Base-by-base conservation (phyloP, 2,113 vertebrate genomes). In the Sturnira hondurensis region DNA sequence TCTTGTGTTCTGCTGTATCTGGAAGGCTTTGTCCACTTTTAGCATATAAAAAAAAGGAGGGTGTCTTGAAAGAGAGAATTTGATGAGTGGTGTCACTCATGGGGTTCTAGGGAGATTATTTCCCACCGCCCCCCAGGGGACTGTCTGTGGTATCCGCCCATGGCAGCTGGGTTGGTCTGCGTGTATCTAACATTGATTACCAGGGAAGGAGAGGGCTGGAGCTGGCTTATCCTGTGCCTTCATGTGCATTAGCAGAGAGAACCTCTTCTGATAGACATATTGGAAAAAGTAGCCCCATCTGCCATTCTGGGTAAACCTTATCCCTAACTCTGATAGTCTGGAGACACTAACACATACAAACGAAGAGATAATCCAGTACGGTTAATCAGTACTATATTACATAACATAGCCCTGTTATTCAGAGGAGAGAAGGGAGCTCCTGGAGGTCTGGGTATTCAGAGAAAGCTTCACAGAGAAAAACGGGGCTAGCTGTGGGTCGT, bases 1-100 rank as follows among this genome's bases (percentile, higher is more conserved):
- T 38, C 47, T 91, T 95, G 91, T 80, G 45, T 93, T 96, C 93
- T 65, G 26, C 24, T 85, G 81, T 43, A 74, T 82, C 81, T 86
- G 43, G 31, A 93, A 93, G 76, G 67, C 24, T 43, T 36, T 80
- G 68, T 85, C 61, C 43, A 43, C 88, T 96, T 82, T 61, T 41
- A 90, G 20, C 14, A 5, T 67, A 31, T 78, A 56, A 91, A 70
- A 61, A 95, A 76, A 13, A 81, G 52, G 36, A 13, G 76, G 52
- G 36, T 36, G 56, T 88, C 77, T 77, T 50, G 4, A 86, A 93
- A 77, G 58, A 86, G 92, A 95, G 38, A 19, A 65, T 92, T 68
- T 90, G 86, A 89, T 97, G 73, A 93, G 80, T 38, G n/a, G 45
- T 94, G 19, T 87, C 65, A 80, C 56, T 71, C 38, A n/a, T 16